Base-by-base conservation (phyloP, 2,113 vertebrate species). In the Opisthocomus hoazin region DNA sequence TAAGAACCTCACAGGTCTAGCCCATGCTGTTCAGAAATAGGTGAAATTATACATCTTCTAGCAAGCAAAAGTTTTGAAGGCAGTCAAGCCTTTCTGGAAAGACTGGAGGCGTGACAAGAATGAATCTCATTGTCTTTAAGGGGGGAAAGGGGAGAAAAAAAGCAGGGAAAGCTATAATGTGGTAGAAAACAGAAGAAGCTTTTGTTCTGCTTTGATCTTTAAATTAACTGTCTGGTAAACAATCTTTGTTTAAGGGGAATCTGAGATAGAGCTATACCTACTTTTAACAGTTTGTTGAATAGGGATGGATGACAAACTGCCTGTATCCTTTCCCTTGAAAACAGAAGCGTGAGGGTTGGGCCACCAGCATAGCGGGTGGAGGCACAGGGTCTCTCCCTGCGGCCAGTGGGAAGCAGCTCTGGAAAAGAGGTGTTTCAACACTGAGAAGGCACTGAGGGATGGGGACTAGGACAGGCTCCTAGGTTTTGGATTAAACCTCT, bases 381-480 rank as follows among this genome's bases (percentile, higher is more conserved):
- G 30, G 46, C 9, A 39, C 8, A 64, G 9, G 24, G 13, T 11
- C 13, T 37, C 30, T 16, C 6, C 14, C 24, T 24, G 20, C 3
- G 4, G 9, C 23, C 41, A 12, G 23, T 12, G 19, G 46, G 16
- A 94, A 87, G 13, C 6, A 41, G 6, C 6, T 39, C 37, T 30
- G 37, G 39, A 78, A 48, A 82, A 90, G 8, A 70, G 6, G 12
- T 23, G 12, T 39, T 89, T 63, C 54, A 58, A 32, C 23, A 70
- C 6, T 6, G 23, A 64, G 46, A 65, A 70, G 4, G 21, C 14
- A 51, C 4, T 3, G 7, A 58, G 5, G 10, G 12, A 57, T 54
- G 15, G 83, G 32, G 23, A 50, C 3, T 34, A 50, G 41, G 43
- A 45, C 32, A n/a, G 0, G 0, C 8, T 80, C 11, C 6, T 16